Percentiles rank a stretch among this genome's conserved stretches.
Evolutionary conservation across 2,888 invertebrate genomes (phyloP).

Genomic region (Drosophila quinaria): DNA sequence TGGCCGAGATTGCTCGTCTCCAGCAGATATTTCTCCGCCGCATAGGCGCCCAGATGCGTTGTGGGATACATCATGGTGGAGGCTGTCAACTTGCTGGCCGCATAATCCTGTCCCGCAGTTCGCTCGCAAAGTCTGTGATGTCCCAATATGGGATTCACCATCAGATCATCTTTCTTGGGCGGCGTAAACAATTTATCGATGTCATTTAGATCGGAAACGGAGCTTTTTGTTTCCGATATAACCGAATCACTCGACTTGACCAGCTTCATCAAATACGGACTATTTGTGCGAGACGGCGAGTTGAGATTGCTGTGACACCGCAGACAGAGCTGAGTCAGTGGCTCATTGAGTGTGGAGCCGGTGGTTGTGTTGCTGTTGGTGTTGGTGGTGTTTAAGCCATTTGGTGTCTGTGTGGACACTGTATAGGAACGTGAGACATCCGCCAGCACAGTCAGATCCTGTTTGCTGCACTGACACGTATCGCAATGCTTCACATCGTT

Average conservation of each 20-base stretch:
- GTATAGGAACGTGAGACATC: constrained; percentile 88
- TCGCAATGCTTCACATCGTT: constrained; percentile 93
- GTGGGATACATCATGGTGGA: constrained; percentile 76
- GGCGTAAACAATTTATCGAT: constrained; percentile 84
- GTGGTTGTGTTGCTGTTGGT: not conserved
- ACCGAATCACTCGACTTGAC: constrained; percentile 86
- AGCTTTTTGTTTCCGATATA: constrained; percentile 86
- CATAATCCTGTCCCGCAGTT: constrained; percentile 54
- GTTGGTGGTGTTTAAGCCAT: constrained; percentile 80
- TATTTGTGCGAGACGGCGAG: constrained; percentile 85
- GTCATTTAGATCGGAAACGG: constrained; percentile 85
- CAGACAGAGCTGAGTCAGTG: constrained; percentile 86
- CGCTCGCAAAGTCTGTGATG: constrained; percentile 89
- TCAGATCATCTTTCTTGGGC: constrained; percentile 85
- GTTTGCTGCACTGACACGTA: constrained; percentile 90
- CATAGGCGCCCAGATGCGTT: constrained; percentile 76
- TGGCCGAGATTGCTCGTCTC: constrained; percentile 74
- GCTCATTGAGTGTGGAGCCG: constrained; percentile 65
- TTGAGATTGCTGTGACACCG: constrained; percentile 88
- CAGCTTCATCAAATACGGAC: constrained; percentile 85
- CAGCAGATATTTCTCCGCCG: constrained; percentile 74
- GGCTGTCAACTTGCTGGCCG: constrained; percentile 53
- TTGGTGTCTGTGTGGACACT: constrained; percentile 89
- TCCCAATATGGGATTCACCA: constrained; percentile 86
- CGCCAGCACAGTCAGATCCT: constrained; percentile 86